A percentile compares a stretch with the other conserved stretches of the same genome.
Evolutionary conservation across 2,797 vertebrate species (phyloP).

Genomic region (Poeciliopsis paucimaculata): DNA sequence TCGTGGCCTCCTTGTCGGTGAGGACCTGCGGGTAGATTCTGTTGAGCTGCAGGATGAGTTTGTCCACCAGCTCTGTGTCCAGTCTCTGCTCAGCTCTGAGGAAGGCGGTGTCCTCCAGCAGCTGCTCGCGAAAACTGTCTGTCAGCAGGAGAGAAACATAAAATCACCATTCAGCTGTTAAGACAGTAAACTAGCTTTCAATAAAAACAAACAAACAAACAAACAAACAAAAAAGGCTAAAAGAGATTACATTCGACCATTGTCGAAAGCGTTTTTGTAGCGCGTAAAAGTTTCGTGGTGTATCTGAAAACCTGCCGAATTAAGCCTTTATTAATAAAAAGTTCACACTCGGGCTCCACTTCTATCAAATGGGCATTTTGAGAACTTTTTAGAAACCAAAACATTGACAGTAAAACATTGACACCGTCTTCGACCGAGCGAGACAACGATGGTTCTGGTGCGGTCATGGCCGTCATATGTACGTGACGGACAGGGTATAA

Average conservation of each 20-base stretch:
- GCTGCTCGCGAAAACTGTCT: slow-evolving; percentile 87
- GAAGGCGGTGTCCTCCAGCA: slow-evolving; percentile 87
- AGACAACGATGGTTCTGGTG: neutral
- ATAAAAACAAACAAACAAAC: too few relatives aligned
- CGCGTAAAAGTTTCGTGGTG: neutral
- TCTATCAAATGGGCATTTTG: slow-evolving; percentile 9
- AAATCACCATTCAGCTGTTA: neutral
- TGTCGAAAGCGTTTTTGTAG: neutral
- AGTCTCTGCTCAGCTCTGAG: slow-evolving; percentile 82
- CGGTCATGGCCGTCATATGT: neutral
- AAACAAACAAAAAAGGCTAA: neutral
- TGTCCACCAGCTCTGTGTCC: slow-evolving; percentile 92
- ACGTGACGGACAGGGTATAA: rapidly evolving
- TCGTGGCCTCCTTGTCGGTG: slow-evolving; percentile 93
- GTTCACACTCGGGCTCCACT: neutral
- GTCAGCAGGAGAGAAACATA: slow-evolving; percentile 2
- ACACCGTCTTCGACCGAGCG: slow-evolving; percentile 10
- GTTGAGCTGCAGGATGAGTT: slow-evolving; percentile 94
- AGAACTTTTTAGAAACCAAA: slow-evolving; percentile 54
- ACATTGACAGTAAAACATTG: slow-evolving; percentile 3
- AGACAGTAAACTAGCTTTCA: neutral
- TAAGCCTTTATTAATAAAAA: neutral
- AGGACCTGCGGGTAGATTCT: slow-evolving; percentile 97
- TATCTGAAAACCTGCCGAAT: neutral
- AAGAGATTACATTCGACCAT: neutral